phyloP scores from a whole-genome alignment of 2,888 invertebrate species.

The Cantharis rufa region DNA sequence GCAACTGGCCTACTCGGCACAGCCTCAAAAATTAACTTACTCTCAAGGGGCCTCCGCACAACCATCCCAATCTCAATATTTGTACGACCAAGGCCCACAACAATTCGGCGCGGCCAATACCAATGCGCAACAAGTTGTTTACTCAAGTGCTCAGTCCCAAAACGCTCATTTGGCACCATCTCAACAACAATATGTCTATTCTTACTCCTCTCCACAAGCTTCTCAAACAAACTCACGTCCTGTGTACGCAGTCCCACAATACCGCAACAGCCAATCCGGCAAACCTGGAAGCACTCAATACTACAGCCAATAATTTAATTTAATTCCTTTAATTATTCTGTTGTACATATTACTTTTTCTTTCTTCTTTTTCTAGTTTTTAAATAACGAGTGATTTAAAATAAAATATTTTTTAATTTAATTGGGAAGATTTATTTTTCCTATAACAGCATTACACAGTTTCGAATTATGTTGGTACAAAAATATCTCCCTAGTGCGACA shows the following conservation, averaged over 20 bases:
- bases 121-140: background rate
- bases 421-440: background rate
- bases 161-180: background rate
- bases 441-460: too few relatives aligned
- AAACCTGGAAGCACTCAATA: background rate
- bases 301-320: background rate
- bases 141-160: background rate
- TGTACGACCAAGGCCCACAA: background rate
- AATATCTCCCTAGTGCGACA: too few relatives aligned
- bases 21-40: slow-evolving; percentile 6
- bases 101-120: background rate
- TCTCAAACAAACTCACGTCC: background rate
- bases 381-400: background rate
- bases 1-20: slow-evolving; percentile 16
- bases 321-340: background rate
- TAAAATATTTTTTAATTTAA: background rate
- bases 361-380: background rate
- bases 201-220: background rate
- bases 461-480: too few relatives aligned
- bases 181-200: background rate
- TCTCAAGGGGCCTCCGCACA: background rate
- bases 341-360: background rate
- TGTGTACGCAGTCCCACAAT: background rate
- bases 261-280: background rate
- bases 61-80: background rate